A percentile compares a stretch with the other conserved stretches of the same genome.
Evolutionary conservation across 2,888 invertebrate species (phyloP).

Genomic region (Megastigmus dorsalis): DNA sequence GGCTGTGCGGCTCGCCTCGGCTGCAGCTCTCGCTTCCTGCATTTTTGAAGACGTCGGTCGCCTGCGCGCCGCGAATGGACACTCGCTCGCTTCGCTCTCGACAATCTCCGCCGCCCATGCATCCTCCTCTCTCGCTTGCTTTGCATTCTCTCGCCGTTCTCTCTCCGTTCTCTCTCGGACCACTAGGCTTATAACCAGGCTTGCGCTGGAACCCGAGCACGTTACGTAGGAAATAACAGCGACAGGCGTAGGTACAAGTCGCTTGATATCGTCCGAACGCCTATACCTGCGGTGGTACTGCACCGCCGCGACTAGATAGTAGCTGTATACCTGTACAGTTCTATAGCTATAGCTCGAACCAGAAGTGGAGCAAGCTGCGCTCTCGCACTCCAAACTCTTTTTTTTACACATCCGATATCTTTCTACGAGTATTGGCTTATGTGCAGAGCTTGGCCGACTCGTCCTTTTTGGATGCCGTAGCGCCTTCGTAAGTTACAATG

Average conservation of each 20-base stretch:
- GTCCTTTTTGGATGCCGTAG: no score
- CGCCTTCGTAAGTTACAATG: no score
- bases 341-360: no score
- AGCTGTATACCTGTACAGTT: no score
- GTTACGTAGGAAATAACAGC: slow-evolving; percentile 46
- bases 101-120: slow-evolving; percentile 63
- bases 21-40: slow-evolving; percentile 61
- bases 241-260: slow-evolving; percentile 44
- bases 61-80: slow-evolving; percentile 53
- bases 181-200: slow-evolving; percentile 47
- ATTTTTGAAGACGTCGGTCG: slow-evolving; percentile 69
- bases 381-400: no score
- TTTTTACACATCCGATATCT: no score
- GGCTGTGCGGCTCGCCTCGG: no score
- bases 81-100: slow-evolving; percentile 16
- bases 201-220: slow-evolving; percentile 21
- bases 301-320: slow-evolving; percentile 31
- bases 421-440: no score
- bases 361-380: slow-evolving; percentile 20
- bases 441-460: no score
- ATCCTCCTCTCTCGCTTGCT: slow-evolving; percentile 55
- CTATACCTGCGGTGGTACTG: no score
- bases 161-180: slow-evolving; percentile 54
- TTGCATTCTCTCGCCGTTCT: slow-evolving; percentile 38
- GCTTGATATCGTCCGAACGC: slow-evolving; percentile 18